phyloP scores from a whole-genome alignment of 2,113 vertebrate genomes.

The Ginglymostoma cirratum region DNA sequence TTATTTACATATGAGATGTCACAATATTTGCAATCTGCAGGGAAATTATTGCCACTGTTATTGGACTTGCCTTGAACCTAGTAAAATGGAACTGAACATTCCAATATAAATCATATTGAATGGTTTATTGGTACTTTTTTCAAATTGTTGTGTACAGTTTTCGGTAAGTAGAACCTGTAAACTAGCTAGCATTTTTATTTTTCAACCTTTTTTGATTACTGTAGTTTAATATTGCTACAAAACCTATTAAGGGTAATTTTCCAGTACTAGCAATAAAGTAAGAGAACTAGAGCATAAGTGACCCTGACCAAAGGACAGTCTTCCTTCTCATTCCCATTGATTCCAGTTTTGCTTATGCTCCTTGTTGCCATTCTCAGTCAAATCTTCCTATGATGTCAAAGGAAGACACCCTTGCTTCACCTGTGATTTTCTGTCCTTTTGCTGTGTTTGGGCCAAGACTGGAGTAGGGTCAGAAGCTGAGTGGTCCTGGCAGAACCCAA shows the following conservation, averaged over 20 bases:
- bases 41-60: background rate
- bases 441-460: no score
- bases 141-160: background rate
- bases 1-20: background rate
- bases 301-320: no score
- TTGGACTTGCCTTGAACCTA: background rate
- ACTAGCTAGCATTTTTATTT: background rate
- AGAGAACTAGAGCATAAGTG: background rate
- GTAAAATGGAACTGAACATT: background rate
- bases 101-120: background rate
- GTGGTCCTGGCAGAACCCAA: no score
- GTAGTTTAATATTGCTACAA: no score
- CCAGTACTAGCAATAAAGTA: background rate
- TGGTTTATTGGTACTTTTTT: background rate
- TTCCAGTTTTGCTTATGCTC: no score
- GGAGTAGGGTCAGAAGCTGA: no score
- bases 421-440: no score
- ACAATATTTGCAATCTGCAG: background rate
- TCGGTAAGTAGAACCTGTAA: background rate
- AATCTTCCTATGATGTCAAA: no score
- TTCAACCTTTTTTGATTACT: background rate
- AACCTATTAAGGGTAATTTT: no score
- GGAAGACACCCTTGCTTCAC: no score
- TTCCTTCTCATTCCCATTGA: no score
- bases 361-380: no score